phyloP scores from a whole-genome alignment of 2,113 vertebrate species.

The Actinemys pallida region DNA sequence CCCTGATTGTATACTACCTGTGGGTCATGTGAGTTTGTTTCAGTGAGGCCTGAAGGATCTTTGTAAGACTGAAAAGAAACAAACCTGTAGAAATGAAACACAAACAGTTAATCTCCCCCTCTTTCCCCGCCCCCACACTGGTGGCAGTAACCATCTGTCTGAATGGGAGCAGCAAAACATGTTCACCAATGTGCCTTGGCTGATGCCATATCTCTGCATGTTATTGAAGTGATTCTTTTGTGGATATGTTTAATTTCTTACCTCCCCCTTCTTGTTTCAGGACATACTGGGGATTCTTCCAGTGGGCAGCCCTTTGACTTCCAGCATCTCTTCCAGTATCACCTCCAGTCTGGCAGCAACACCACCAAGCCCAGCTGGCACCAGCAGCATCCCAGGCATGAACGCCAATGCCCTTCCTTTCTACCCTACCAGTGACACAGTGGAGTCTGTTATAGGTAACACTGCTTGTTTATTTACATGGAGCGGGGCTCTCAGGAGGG shows the following conservation, averaged over 20 bases:
- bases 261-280: constrained; percentile 79
- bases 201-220: neutral
- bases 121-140: constrained; percentile 11
- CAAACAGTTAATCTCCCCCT: constrained; percentile 59
- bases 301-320: constrained; percentile 91
- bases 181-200: constrained; percentile 57
- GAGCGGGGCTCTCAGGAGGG: constrained; percentile 4
- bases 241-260: constrained; percentile 36
- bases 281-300: constrained; percentile 94
- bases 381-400: constrained; percentile 93
- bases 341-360: constrained; percentile 97
- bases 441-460: constrained; percentile 98
- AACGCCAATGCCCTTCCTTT: constrained; percentile 98
- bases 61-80: neutral
- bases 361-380: constrained; percentile 92
- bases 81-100: constrained; percentile 58
- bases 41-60: constrained; percentile 34
- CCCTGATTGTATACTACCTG: constrained; percentile 47
- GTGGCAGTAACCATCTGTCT: constrained; percentile 66
- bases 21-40: constrained; percentile 59
- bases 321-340: constrained; percentile 95
- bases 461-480: constrained; percentile 17
- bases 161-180: constrained; percentile 57
- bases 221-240: constrained; percentile 11
- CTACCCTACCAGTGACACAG: constrained; percentile 98